These are phyloP conservation scores for Acipenser ruthenus DNA, from an alignment of 2,797 vertebrate species.

Conservation along the genomic window DNA sequence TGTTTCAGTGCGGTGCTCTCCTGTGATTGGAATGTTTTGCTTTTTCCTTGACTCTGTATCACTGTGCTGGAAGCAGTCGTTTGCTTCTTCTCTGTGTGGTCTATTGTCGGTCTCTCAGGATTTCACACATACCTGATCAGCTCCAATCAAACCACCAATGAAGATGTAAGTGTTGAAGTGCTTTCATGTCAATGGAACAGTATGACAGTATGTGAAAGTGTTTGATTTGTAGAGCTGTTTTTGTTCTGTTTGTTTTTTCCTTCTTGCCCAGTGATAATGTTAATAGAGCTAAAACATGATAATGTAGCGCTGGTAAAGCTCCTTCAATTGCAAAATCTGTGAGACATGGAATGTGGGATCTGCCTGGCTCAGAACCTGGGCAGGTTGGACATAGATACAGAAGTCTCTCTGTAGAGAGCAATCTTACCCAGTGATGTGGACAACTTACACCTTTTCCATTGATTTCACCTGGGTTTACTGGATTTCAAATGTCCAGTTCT, in stretches of 20 bases:
- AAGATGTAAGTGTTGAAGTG: constrained; percentile 78
- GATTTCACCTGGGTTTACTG: too few relatives aligned
- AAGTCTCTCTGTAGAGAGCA: too few relatives aligned
- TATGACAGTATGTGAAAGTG: too few relatives aligned
- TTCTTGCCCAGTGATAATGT: neutral
- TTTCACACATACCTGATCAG: constrained; percentile 97
- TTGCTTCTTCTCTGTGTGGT: constrained; percentile 98
- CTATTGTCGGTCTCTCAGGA: constrained; percentile 93
- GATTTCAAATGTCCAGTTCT: neutral
- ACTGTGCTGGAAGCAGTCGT: constrained; percentile 96
- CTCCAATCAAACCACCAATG: constrained; percentile 98
- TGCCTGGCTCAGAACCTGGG: too few relatives aligned
- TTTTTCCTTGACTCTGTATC: constrained; percentile 47
- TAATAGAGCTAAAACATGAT: too few relatives aligned
- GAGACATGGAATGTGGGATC: too few relatives aligned
- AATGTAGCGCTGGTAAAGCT: too few relatives aligned
- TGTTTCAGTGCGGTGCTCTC: neutral
- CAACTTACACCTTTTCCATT: too few relatives aligned
- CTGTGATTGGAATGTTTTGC: neutral
- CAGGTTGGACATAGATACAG: too few relatives aligned
- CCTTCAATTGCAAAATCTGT: too few relatives aligned
- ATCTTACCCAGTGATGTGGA: too few relatives aligned
- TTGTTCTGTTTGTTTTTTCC: neutral
- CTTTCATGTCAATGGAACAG: neutral
- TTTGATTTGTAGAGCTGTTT: neutral